Evolutionary conservation across 2,113 vertebrate species (phyloP).

Genomic region (Tachysurus fulvidraco): DNA sequence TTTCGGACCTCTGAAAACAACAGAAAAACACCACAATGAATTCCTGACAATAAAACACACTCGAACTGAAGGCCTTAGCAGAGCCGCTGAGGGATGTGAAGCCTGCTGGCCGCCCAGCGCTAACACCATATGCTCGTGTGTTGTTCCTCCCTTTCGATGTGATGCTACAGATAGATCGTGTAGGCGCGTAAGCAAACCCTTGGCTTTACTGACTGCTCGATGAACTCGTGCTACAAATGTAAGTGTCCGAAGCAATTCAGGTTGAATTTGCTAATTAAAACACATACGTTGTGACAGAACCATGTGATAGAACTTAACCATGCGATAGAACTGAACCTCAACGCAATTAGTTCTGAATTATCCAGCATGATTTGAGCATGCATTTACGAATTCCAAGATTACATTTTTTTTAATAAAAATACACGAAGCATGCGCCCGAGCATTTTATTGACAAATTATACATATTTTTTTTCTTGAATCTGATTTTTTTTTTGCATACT

Average conservation of each 20-base stretch:
- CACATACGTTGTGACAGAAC: no score
- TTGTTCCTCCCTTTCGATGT: background rate
- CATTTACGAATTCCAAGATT: no score
- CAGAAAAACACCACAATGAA: constrained; percentile 15
- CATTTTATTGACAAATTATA: no score
- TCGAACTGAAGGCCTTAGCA: background rate
- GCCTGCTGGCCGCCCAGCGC: background rate
- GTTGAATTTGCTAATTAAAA: no score
- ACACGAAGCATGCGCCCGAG: no score
- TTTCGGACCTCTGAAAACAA: constrained; percentile 80
- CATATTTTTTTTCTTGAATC: no score
- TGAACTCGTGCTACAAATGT: background rate
- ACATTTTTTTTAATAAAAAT: no score
- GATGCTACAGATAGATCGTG: background rate
- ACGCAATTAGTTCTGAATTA: no score
- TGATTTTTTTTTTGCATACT: constrained; percentile 64
- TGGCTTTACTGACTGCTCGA: background rate
- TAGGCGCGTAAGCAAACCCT: background rate
- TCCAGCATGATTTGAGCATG: no score
- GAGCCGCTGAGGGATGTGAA: constrained; percentile 5
- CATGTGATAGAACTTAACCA: no score
- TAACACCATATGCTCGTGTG: background rate
- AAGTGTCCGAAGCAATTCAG: background rate
- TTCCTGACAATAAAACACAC: background rate
- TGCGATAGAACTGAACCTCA: no score